phyloP scores from a whole-genome alignment of 2,888 invertebrate species.

The Heliconius ethilla region DNA sequence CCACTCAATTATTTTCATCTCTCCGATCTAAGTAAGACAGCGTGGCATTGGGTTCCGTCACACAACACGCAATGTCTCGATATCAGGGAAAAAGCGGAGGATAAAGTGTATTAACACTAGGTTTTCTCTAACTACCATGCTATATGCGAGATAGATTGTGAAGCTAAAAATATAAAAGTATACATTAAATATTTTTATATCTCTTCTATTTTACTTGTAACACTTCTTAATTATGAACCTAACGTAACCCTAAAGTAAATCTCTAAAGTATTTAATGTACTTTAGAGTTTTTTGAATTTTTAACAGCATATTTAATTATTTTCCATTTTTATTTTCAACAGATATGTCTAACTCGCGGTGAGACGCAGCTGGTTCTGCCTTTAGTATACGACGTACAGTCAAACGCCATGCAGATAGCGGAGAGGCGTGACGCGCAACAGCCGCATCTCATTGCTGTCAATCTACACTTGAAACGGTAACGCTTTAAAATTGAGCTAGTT shows the following conservation, averaged over 20 bases:
- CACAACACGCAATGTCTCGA: background rate
- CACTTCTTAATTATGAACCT: no score
- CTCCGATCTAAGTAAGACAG: background rate
- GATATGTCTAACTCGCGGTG: constrained; percentile 76
- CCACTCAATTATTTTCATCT: no score
- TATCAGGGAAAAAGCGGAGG: background rate
- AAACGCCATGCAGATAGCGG: constrained; percentile 93
- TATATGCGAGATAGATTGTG: background rate
- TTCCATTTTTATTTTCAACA: constrained; percentile 42
- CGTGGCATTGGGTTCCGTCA: background rate
- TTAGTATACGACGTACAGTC: constrained; percentile 93
- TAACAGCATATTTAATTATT: background rate
- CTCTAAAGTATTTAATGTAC: no score
- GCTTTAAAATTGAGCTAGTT: background rate
- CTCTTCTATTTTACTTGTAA: no score
- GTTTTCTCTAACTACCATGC: background rate
- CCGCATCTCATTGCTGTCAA: constrained; percentile 78
- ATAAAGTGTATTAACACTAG: background rate
- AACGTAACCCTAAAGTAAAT: no score
- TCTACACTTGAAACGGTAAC: constrained; percentile 74
- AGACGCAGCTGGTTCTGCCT: constrained; percentile 88
- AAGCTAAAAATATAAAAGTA: no score
- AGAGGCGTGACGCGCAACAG: constrained; percentile 86
- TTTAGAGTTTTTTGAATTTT: no score
- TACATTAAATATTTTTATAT: no score